Evolutionary conservation across 1,140 invertebrate species (phyloP).

Genomic region (Drosophila mojavensis): DNA sequence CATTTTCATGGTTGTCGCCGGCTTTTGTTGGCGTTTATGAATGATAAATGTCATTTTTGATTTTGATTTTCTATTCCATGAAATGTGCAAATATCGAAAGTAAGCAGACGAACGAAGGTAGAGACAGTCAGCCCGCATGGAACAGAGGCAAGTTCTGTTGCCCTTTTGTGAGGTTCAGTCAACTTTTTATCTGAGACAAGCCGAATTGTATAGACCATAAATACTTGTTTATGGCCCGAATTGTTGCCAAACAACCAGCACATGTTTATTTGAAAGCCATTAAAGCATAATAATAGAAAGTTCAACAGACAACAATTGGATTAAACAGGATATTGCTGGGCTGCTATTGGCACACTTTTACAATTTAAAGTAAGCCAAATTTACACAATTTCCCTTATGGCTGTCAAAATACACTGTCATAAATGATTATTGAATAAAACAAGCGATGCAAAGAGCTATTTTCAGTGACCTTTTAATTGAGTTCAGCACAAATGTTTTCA

Average conservation of each 20-base stretch:
- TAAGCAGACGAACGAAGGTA: background rate
- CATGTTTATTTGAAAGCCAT: conserved; percentile 14
- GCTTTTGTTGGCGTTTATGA: conserved; percentile 64
- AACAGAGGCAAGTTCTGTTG: conserved; percentile 31
- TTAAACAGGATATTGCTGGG: background rate
- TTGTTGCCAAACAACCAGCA: conserved; percentile 9
- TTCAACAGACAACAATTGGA: background rate
- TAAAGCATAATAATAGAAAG: conserved; percentile 1
- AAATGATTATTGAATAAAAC: background rate
- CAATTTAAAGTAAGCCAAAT: too few species aligned
- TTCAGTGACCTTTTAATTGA: conserved; percentile 15
- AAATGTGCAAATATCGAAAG: conserved; percentile 55
- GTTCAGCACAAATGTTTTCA: background rate
- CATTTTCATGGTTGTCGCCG: conserved; percentile 45
- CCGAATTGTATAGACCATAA: conserved; percentile 23
- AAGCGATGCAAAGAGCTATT: conserved; percentile 20
- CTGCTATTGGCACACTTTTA: too few species aligned
- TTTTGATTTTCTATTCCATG: conserved; percentile 56
- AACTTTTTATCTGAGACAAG: conserved; percentile 36
- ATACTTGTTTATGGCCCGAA: conserved; percentile 21
- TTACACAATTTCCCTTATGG: background rate
- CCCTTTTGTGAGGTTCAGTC: conserved; percentile 53
- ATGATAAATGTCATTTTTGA: conserved; percentile 75
- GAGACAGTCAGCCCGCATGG: conserved; percentile 15
- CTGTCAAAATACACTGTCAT: background rate